Evolutionary conservation across 2,113 vertebrate species (phyloP).

Genomic region (Haliaeetus leucogaster): DNA sequence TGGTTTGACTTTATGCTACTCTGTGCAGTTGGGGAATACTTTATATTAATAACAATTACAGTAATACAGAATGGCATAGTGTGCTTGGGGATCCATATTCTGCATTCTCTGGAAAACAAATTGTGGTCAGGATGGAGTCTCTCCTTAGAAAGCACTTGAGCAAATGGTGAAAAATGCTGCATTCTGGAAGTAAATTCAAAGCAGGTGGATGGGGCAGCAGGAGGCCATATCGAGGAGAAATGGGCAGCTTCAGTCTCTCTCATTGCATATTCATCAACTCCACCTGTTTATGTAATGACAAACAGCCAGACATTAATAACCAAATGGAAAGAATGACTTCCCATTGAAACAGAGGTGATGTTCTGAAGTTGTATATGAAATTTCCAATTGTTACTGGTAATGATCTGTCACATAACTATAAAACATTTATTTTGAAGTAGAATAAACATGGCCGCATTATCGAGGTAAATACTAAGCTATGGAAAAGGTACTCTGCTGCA

Average conservation of each 20-base stretch:
- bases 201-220: conserved; percentile 13
- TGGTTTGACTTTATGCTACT: background rate
- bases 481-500: background rate
- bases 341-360: background rate
- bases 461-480: background rate
- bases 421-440: background rate
- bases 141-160: background rate
- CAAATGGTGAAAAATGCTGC: background rate
- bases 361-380: background rate
- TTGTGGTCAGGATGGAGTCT: background rate
- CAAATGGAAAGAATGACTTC: background rate
- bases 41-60: conserved; percentile 11
- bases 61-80: background rate
- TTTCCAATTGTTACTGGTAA: background rate
- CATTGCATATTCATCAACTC: background rate
- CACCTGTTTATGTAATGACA: background rate
- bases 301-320: background rate
- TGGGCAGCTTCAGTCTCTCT: conserved; percentile 6
- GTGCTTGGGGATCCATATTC: background rate
- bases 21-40: background rate
- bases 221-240: conserved; percentile 18
- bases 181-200: conserved; percentile 24
- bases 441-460: background rate
- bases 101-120: background rate
- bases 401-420: background rate